Percentiles rank a stretch among this genome's conserved stretches.
Conservation (phyloP, 2,113 vertebrate species). For the Cygnus buccinator region DNA sequence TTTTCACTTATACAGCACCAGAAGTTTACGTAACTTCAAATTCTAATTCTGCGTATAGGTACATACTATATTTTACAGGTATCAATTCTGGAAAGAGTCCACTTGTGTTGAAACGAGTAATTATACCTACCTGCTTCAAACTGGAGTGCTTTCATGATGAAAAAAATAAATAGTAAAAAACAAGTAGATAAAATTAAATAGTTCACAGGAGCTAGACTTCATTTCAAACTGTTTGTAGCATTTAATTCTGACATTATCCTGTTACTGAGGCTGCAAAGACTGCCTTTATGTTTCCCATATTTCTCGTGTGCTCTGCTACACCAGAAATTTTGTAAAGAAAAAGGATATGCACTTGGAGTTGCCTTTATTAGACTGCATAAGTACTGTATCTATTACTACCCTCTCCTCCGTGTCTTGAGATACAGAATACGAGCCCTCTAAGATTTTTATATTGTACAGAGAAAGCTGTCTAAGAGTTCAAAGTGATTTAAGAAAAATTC, state of each 20-base stretch:
- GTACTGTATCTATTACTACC: background rate
- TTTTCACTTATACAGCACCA: background rate
- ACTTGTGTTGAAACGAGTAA: background rate
- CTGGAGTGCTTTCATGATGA: background rate
- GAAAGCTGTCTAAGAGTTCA: too few relatives aligned
- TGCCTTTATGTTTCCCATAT: background rate
- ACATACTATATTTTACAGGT: background rate
- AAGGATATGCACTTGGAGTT: background rate
- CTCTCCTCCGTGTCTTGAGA: background rate
- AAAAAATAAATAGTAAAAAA: background rate
- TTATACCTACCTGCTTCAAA: background rate
- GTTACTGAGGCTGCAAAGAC: background rate
- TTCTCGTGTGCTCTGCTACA: background rate
- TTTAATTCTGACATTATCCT: background rate
- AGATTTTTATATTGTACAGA: background rate
- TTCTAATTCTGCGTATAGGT: background rate
- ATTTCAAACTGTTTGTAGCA: background rate
- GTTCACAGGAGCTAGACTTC: background rate
- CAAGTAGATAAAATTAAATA: background rate
- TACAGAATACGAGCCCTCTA: background rate
- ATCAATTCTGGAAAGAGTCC: background rate
- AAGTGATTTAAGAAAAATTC: background rate
- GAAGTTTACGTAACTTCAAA: background rate
- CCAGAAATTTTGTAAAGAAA: background rate
- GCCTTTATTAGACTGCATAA: background rate